A percentile compares a stretch with the other conserved stretches of the same genome.
phyloP scores from a whole-genome alignment of 2,888 invertebrate species.

The Caenorhabditis sp. region DNA sequence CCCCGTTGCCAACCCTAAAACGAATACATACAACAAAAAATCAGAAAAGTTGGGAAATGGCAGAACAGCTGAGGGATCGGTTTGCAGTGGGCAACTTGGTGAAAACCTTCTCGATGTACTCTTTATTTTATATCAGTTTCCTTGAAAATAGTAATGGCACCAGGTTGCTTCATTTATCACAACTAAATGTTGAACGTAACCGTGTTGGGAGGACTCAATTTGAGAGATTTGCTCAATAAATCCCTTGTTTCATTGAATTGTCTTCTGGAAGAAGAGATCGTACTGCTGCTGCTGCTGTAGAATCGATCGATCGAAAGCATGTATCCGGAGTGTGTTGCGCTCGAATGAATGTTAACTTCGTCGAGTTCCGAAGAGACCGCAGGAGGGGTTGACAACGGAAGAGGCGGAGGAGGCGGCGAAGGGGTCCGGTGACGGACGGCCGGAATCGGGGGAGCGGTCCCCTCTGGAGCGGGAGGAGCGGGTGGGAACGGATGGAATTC shows the following conservation, averaged over 20 bases:
- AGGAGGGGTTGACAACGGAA: conserved; percentile 35
- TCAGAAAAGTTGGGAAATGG: too few relatives aligned
- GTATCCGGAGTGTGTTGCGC: conserved; percentile 15
- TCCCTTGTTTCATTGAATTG: conserved; percentile 47
- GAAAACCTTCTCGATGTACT: too few relatives aligned
- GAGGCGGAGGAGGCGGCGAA: conserved; percentile 43
- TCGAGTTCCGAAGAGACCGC: conserved; percentile 18
- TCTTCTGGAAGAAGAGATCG: conserved; percentile 23
- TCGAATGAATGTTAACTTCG: conserved; percentile 32
- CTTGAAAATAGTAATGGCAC: too few relatives aligned
- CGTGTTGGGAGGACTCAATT: conserved; percentile 46
- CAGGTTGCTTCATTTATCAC: too few relatives aligned
- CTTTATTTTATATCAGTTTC: too few relatives aligned
- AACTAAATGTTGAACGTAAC: conserved; percentile 51
- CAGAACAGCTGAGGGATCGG: too few relatives aligned
- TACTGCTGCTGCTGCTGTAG: conserved; percentile 28
- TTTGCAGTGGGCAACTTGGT: too few relatives aligned
- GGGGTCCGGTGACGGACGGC: conserved; percentile 38
- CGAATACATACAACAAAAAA: too few relatives aligned
- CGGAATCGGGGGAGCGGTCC: conserved; percentile 22
- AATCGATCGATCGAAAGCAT: conserved; percentile 39
- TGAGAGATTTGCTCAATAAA: conserved; percentile 43
- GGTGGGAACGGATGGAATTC: conserved; percentile 24
- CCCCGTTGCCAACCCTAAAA: too few relatives aligned
- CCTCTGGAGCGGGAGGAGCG: neutral